These are phyloP conservation scores for Lethenteron reissneri DNA, from an alignment of 2,113 vertebrate species.

Conservation along the genomic window DNA sequence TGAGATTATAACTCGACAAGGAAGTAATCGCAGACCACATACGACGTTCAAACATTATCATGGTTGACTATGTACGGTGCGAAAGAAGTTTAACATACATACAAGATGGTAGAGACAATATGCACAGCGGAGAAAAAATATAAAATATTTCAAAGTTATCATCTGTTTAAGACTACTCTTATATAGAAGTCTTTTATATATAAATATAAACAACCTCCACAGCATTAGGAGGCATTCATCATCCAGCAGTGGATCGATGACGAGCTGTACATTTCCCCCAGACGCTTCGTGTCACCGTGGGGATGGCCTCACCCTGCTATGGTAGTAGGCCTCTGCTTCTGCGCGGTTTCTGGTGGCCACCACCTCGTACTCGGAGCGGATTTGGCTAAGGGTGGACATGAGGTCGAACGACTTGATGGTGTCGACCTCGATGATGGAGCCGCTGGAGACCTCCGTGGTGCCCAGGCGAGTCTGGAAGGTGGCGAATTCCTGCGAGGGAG, in stretches of 20 bases:
- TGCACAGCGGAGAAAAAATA: no score
- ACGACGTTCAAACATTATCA: no score
- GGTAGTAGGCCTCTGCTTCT: constrained; percentile 23
- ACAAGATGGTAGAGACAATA: no score
- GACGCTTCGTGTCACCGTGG: no score
- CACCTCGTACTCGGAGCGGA: constrained; percentile 20
- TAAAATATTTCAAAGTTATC: background rate
- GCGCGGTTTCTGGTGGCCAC: constrained; percentile 20
- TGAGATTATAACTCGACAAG: no score
- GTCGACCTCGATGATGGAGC: constrained; percentile 24
- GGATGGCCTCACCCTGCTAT: constrained; percentile 16
- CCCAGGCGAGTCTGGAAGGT: constrained; percentile 19
- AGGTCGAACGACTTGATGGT: constrained; percentile 23
- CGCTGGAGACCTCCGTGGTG: constrained; percentile 15
- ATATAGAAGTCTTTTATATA: no score
- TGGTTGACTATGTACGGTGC: no score
- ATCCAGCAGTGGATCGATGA: background rate
- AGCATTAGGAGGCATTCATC: background rate
- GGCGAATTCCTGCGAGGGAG: constrained; percentile 17
- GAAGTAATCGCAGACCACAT: no score
- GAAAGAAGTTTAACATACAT: no score
- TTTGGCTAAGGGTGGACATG: constrained; percentile 18
- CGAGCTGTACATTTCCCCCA: no score
- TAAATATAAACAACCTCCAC: no score
- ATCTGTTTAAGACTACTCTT: background rate